These are phyloP conservation scores for Oryzias melastigma DNA, from an alignment of 2,113 vertebrate genomes.

Conservation along the genomic window DNA sequence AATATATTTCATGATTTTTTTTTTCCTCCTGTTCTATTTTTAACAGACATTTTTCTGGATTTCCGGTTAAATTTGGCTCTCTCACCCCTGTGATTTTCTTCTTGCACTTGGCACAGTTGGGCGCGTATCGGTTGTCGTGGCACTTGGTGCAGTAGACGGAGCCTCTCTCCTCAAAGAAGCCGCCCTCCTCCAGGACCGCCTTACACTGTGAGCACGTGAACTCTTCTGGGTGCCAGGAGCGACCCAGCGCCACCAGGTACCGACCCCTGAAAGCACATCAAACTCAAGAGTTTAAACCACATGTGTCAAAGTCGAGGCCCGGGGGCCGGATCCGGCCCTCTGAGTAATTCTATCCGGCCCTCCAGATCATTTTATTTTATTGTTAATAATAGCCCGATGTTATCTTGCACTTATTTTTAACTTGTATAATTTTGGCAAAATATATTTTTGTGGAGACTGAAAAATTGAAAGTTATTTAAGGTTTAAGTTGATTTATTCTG, in stretches of 20 bases:
- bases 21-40: neutral
- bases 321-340: too few relatives aligned
- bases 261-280: conserved; percentile 81
- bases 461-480: too few relatives aligned
- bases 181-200: conserved; percentile 89
- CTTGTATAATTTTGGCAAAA: too few relatives aligned
- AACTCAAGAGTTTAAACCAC: conserved; percentile 13
- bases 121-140: conserved; percentile 89
- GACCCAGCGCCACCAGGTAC: conserved; percentile 92
- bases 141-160: conserved; percentile 93
- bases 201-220: conserved; percentile 95
- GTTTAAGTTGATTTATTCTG: too few relatives aligned
- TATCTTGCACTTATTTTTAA: too few relatives aligned
- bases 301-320: too few relatives aligned
- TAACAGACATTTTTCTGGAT: neutral
- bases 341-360: too few relatives aligned
- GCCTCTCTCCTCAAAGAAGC: conserved; percentile 96
- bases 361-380: too few relatives aligned
- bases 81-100: conserved; percentile 95
- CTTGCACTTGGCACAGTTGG: conserved; percentile 96
- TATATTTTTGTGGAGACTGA: too few relatives aligned
- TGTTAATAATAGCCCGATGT: too few relatives aligned
- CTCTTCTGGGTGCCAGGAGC: conserved; percentile 96
- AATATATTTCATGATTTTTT: neutral
- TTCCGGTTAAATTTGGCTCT: too few relatives aligned